Evolutionary conservation across 2,113 vertebrate species (phyloP).

Genomic region (Pagrus major): DNA sequence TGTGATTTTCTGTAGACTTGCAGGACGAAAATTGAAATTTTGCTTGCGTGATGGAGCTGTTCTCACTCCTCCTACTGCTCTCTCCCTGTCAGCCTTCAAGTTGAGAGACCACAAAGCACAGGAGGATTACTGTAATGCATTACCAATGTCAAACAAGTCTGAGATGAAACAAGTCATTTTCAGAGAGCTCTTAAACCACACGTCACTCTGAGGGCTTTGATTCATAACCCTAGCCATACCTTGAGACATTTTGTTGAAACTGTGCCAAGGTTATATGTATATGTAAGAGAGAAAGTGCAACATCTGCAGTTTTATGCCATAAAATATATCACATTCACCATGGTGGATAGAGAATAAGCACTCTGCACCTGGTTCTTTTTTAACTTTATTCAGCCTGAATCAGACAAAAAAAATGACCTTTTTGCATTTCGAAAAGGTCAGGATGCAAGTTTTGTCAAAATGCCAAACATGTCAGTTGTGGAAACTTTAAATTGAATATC

Average conservation of each 20-base stretch:
- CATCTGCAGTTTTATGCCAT: slow-evolving; percentile 11
- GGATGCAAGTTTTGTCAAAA: not conserved
- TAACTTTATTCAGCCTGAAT: not conserved
- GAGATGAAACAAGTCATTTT: slow-evolving; percentile 34
- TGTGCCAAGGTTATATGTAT: slow-evolving; percentile 20
- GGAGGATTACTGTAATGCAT: slow-evolving; percentile 45
- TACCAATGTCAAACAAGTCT: slow-evolving; percentile 54
- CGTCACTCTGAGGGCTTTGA: slow-evolving; percentile 10
- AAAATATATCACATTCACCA: slow-evolving; percentile 21
- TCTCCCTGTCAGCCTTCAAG: slow-evolving; percentile 6
- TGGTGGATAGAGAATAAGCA: not conserved
- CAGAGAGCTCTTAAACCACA: slow-evolving; percentile 17
- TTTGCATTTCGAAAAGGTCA: not conserved
- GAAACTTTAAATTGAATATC: not conserved
- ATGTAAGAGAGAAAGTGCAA: not conserved
- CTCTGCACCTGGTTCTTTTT: not conserved
- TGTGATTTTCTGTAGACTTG: not conserved
- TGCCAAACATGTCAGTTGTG: not conserved
- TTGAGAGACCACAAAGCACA: slow-evolving; percentile 16
- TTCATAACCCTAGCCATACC: slow-evolving; percentile 10
- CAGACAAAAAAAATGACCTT: not conserved
- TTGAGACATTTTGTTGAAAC: slow-evolving; percentile 10
- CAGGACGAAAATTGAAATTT: not conserved
- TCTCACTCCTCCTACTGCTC: not conserved
- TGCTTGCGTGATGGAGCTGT: not conserved